Evolutionary conservation across 2,888 invertebrate genomes (phyloP).

Genomic region (Lissonota sp.): DNA sequence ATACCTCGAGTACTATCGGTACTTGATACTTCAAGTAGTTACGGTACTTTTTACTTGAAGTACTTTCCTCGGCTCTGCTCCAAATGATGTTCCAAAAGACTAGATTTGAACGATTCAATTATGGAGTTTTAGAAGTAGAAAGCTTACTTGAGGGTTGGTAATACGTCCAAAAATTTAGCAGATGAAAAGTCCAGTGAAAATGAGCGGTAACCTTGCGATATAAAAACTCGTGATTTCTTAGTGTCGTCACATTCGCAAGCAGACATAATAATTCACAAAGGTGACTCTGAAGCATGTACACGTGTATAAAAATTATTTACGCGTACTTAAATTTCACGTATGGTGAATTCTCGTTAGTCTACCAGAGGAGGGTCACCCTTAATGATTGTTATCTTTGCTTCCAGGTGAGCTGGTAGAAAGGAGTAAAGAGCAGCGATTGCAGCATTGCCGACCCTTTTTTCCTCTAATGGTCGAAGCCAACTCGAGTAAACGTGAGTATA

Average conservation of each 20-base stretch:
- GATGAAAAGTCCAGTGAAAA: too few species aligned
- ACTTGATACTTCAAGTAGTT: too few species aligned
- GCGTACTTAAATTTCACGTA: conserved; percentile 47
- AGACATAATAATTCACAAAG: background rate
- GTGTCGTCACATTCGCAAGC: too few species aligned
- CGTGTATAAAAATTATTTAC: conserved; percentile 45
- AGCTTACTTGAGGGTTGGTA: too few species aligned
- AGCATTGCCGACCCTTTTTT: conserved; percentile 52
- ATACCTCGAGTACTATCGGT: too few species aligned
- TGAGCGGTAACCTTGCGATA: too few species aligned
- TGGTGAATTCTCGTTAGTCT: conserved; percentile 54
- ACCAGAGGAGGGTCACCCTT: conserved; percentile 29
- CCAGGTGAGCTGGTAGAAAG: conserved; percentile 35
- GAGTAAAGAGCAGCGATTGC: conserved; percentile 34
- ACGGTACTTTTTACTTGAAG: too few species aligned
- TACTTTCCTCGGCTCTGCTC: too few species aligned
- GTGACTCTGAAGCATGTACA: background rate
- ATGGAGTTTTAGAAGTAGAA: too few species aligned
- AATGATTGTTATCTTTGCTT: conserved; percentile 43
- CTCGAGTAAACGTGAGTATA: conserved; percentile 1
- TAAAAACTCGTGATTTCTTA: background rate
- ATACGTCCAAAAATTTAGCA: too few species aligned
- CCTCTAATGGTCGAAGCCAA: conserved; percentile 33
- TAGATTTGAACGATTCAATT: too few species aligned
- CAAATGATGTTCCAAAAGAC: too few species aligned